Conservation (phyloP, 2,888 invertebrate genomes). For the Cheilosia impressa region DNA sequence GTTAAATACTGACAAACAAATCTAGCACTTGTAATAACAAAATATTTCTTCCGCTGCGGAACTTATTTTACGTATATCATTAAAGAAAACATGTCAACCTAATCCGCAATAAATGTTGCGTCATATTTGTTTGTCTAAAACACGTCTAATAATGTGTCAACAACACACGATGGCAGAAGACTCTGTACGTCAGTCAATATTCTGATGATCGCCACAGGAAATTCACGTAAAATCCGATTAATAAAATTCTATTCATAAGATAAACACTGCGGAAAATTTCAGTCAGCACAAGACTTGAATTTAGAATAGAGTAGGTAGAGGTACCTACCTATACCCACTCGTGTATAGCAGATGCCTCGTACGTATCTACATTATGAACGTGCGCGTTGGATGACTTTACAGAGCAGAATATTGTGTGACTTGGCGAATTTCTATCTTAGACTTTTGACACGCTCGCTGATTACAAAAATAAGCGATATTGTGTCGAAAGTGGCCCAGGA, state of each 20-base stretch:
- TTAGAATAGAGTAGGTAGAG: not conserved
- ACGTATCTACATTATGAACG: conserved; percentile 12
- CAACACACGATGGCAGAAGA: not conserved
- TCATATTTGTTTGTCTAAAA: conserved; percentile 37
- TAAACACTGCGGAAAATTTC: not conserved
- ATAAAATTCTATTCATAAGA: conserved; percentile 33
- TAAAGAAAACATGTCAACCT: not conserved
- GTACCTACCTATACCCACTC: not conserved
- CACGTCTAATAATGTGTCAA: conserved; percentile 24
- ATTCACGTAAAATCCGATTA: conserved; percentile 32
- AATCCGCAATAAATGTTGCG: conserved; percentile 26
- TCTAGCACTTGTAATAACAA: too few relatives aligned
- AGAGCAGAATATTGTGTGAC: not conserved
- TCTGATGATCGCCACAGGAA: conserved; percentile 3
- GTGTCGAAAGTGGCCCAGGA: conserved; percentile 30
- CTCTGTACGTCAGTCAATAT: conserved; percentile 26
- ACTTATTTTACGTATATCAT: too few relatives aligned
- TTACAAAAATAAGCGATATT: conserved; percentile 37
- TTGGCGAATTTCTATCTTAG: conserved; percentile 26
- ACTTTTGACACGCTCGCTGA: conserved; percentile 53
- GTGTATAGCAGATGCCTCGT: not conserved
- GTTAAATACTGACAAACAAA: too few relatives aligned
- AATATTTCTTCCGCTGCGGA: too few relatives aligned
- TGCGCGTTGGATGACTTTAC: not conserved
- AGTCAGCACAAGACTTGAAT: conserved; percentile 13